Conservation (phyloP, 2,888 invertebrate genomes). For the Drosophila aldrichi region DNA sequence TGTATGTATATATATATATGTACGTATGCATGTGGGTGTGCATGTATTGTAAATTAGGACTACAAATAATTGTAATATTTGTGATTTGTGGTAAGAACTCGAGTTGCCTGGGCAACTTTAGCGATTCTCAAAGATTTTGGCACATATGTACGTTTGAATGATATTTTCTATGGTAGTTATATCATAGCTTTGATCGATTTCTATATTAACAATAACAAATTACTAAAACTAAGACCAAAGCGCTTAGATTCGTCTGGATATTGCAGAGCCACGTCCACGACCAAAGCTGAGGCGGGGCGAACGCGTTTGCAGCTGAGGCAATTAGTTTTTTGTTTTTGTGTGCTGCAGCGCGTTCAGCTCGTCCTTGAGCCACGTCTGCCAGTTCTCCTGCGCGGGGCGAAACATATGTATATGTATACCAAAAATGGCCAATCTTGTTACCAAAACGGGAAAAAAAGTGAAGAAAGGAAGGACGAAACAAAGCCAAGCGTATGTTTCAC, state of each 20-base stretch:
- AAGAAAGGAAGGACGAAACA: conserved; percentile 3
- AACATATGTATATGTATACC: conserved; percentile 57
- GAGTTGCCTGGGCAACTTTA: conserved; percentile 23
- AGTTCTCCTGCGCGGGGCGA: conserved; percentile 81
- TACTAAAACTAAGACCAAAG: conserved; percentile 71
- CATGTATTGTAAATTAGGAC: conserved; percentile 54
- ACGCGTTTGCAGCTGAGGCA: conserved; percentile 60
- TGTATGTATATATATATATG: conserved; percentile 25
- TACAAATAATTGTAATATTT: conserved; percentile 55
- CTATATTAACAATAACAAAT: conserved; percentile 77
- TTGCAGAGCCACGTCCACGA: conserved; percentile 40
- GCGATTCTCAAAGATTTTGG: conserved; percentile 60
- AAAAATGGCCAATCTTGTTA: conserved; percentile 45
- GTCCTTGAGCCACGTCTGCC: conserved; percentile 84
- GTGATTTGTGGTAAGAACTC: conserved; percentile 29
- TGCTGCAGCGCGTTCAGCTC: conserved; percentile 82
- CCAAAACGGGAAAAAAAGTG: conserved; percentile 19
- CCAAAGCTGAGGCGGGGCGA: conserved; percentile 20
- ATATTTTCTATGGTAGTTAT: conserved; percentile 14
- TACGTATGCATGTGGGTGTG: not conserved
- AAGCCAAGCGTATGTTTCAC: conserved; percentile 26
- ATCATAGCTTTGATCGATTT: conserved; percentile 56
- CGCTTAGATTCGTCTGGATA: conserved; percentile 59
- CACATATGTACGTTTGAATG: conserved; percentile 49
- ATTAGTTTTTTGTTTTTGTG: conserved; percentile 76